These are phyloP conservation scores for Pterocles burchelli DNA, from an alignment of 2,113 vertebrate genomes.

Conservation along the genomic window DNA sequence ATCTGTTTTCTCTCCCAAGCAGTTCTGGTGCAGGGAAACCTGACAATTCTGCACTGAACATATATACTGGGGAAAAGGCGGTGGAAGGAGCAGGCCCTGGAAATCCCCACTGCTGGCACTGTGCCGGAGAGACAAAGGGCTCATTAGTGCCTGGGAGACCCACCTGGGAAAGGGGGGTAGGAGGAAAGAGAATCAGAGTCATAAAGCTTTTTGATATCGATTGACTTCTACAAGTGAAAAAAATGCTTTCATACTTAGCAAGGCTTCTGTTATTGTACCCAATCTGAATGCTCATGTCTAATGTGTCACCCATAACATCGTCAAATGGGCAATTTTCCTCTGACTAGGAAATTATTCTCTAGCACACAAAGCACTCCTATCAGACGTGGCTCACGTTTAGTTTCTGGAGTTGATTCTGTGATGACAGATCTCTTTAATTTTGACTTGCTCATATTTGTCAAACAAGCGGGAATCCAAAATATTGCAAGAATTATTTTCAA, in stretches of 20 bases:
- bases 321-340: background rate
- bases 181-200: background rate
- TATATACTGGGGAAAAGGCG: rapidly evolving
- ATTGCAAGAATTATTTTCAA: background rate
- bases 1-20: background rate
- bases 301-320: background rate
- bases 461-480: constrained; percentile 21
- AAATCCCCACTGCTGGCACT: background rate
- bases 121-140: rapidly evolving
- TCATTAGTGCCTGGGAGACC: rapidly evolving
- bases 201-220: background rate
- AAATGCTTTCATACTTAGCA: background rate
- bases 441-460: background rate
- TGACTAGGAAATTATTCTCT: background rate
- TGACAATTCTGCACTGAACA: background rate
- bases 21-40: background rate
- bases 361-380: background rate
- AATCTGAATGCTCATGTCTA: background rate
- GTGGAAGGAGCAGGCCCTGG: background rate
- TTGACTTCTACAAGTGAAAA: background rate
- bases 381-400: background rate
- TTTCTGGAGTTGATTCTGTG: background rate
- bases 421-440: constrained; percentile 45
- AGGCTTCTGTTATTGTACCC: background rate
- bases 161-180: background rate